Evolutionary conservation across 2,888 invertebrate species (phyloP), one percentile per base, ranked within the genome.

Genomic region (Calameuta filiformis): DNA sequence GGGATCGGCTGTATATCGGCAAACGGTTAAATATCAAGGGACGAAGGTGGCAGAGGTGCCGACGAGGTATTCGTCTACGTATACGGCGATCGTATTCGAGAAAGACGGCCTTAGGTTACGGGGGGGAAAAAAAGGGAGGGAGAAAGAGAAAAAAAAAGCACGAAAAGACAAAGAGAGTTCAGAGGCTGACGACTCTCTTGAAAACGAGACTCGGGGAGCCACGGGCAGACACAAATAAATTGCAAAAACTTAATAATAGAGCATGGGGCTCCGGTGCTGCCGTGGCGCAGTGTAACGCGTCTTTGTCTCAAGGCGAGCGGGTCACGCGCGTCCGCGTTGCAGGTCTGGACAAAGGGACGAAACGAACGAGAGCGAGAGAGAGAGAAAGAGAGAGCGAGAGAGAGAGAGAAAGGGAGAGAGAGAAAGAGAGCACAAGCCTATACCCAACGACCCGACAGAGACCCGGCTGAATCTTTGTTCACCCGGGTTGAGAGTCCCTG

Each of bases 201-300:
- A 69, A 77, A 77, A 85, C 83, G 81, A 83, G 85, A 81, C 81
- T 86, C 85, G 71, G 15, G 71, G 15, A 71, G 71, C 71, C 33
- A 79, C 80, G 79, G 80, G 90, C 90, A 90, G 91, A 91, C 91
- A 91, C 90, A 91, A 91, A 91, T 91, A 91, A 90, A 91, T 91
- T 86, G 89, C 88, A 89, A 91, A 89, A 91, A 91, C 89, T 90
- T 91, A 90, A 91, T 91, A 91, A 91, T 90, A 91, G 90, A 89
- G 90, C 89, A 86, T 87, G 85, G 85, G 15, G 37, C 37, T 15
- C 83, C 81, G 84, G 82, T 81, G 35, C 82, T 75, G 79, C 79
- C 37, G 68, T 68, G 79, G 77, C 56, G 23, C 15, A 71, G 71
- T 69, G 31, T 71, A 71, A 71, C 71, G 71, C 34, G 71, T 71